A percentile compares a stretch with the other conserved stretches of the same genome.
Evolutionary conservation across 2,113 vertebrate species (phyloP).

Genomic region (Paracanthobrama guichenoti): DNA sequence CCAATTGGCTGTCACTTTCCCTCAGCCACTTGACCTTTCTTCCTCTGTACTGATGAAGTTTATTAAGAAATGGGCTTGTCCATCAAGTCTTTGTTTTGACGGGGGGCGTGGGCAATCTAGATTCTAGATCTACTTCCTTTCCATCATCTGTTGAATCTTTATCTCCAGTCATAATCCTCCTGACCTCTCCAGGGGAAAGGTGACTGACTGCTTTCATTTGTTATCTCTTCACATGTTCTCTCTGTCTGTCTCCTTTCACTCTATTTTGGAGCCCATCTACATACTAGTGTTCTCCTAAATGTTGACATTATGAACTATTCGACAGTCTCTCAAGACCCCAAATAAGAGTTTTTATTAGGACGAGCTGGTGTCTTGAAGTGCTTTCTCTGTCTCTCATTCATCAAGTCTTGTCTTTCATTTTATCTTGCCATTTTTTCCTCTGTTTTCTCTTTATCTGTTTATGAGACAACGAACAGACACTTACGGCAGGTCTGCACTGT

Average conservation of each 20-base stretch:
- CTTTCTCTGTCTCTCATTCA: conserved; percentile 26
- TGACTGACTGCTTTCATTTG: conserved; percentile 23
- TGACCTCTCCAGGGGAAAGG: conserved; percentile 41
- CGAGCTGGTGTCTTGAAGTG: not conserved
- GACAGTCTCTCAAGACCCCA: not conserved
- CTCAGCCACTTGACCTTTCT: conserved; percentile 32
- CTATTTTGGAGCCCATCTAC: not conserved
- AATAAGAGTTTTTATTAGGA: conserved; percentile 26
- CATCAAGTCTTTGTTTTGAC: conserved; percentile 40
- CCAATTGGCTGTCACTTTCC: conserved; percentile 2
- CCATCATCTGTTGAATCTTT: conserved; percentile 32
- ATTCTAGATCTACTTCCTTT: conserved; percentile 47
- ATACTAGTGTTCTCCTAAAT: not conserved
- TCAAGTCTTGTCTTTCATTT: conserved; percentile 22
- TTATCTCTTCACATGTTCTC: conserved; percentile 42
- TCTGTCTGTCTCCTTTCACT: not conserved
- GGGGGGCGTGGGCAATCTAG: not conserved
- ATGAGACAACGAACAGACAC: conserved; percentile 47
- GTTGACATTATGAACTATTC: not conserved
- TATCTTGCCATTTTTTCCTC: conserved; percentile 48
- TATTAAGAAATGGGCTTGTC: conserved; percentile 28
- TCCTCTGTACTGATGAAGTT: conserved; percentile 9
- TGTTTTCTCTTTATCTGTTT: conserved; percentile 53
- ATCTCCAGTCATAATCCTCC: conserved; percentile 28
- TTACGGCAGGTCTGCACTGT: conserved; percentile 45